phyloP scores from a whole-genome alignment of 1,140 invertebrate species.

The Ephestia elutella region DNA sequence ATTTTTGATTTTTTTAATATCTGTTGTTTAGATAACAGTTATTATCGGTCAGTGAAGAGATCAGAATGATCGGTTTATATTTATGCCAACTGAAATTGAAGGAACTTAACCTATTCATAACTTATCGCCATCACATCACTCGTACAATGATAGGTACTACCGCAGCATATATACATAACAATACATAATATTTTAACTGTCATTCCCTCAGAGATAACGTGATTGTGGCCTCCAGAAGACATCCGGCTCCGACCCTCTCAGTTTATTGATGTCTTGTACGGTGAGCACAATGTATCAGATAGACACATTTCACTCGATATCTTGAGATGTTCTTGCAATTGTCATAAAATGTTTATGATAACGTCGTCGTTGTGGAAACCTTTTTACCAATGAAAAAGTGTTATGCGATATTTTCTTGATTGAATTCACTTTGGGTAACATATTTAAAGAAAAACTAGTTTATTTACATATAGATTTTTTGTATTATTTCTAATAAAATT shows the following conservation, averaged over 20 bases:
- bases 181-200: background rate
- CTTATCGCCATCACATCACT: background rate
- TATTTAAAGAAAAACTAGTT: no score
- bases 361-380: background rate
- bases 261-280: background rate
- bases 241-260: background rate
- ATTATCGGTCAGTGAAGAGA: no score
- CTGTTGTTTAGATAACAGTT: no score
- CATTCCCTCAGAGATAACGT: background rate
- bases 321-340: background rate
- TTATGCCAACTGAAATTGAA: no score
- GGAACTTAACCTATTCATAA: no score
- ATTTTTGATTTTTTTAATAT: no score
- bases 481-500: no score
- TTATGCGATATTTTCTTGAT: no score
- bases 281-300: background rate
- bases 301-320: slow-evolving; percentile 2
- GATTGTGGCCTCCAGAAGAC: background rate
- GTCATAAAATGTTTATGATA: background rate
- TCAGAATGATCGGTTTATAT: background rate
- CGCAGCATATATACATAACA: background rate
- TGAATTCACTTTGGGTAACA: no score
- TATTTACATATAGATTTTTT: no score
- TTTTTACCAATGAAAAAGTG: no score
- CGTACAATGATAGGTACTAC: background rate